phyloP scores from a whole-genome alignment of 2,888 invertebrate species.

The Hydrotaea diabolus region DNA sequence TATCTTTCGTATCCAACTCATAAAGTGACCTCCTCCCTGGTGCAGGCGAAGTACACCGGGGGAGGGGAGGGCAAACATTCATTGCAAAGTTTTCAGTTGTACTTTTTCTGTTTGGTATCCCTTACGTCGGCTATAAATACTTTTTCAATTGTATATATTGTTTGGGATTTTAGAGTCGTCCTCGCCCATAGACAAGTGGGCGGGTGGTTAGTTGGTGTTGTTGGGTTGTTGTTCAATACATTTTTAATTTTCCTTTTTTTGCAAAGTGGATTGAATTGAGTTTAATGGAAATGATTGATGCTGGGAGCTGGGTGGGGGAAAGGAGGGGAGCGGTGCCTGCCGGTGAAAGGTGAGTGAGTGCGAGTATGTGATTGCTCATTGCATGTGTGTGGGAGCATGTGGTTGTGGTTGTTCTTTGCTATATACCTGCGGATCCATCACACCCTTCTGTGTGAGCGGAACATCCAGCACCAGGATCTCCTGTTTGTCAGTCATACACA shows the following conservation, averaged over 20 bases:
- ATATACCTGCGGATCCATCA: slow-evolving; percentile 93
- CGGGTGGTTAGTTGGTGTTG: background rate
- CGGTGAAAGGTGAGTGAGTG: slow-evolving; percentile 7
- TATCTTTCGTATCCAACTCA: background rate
- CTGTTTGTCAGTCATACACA: slow-evolving; percentile 71
- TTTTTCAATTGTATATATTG: slow-evolving; percentile 16
- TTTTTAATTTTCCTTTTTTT: background rate
- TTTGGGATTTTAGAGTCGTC: slow-evolving; percentile 11
- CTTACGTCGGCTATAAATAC: background rate
- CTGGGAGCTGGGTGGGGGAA: background rate
- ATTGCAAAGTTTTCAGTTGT: background rate
- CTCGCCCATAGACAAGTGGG: background rate
- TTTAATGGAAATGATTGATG: background rate
- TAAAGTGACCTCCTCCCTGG: background rate
- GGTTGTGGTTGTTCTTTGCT: slow-evolving; percentile 64
- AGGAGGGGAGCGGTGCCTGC: background rate
- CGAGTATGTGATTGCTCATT: slow-evolving; percentile 2
- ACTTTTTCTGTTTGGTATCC: background rate
- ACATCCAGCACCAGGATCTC: slow-evolving; percentile 93
- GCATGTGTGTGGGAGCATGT: background rate
- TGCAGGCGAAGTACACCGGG: background rate
- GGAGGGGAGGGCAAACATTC: background rate
- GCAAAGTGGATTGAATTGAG: slow-evolving; percentile 1
- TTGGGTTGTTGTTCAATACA: background rate
- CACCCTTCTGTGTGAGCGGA: slow-evolving; percentile 96